These are phyloP conservation scores for Phortica magna DNA, from an alignment of 2,888 invertebrate species.

Conservation along the genomic window DNA sequence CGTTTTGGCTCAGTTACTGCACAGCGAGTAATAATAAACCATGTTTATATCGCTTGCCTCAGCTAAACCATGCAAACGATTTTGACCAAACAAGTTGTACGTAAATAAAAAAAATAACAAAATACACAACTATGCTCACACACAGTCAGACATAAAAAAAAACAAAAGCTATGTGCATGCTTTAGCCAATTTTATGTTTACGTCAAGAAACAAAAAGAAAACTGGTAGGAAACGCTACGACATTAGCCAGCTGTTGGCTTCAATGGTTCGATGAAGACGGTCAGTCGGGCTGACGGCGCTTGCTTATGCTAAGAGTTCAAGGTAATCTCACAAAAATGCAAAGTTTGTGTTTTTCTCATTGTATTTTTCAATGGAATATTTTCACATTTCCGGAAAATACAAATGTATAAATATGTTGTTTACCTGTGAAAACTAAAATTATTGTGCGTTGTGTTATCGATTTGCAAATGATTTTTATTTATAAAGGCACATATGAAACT, in stretches of 20 bases:
- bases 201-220: neutral
- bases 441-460: neutral
- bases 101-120: neutral
- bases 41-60: neutral
- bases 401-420: neutral
- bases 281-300: no score
- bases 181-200: neutral
- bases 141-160: neutral
- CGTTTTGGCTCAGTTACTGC: conserved; percentile 50
- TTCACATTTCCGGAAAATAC: neutral
- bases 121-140: neutral
- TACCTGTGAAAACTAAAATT: neutral
- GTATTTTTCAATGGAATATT: neutral
- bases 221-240: no score
- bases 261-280: no score
- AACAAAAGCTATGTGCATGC: neutral
- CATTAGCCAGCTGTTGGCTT: no score
- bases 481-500: neutral
- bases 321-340: neutral
- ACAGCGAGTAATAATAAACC: neutral
- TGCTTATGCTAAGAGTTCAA: neutral
- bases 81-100: neutral
- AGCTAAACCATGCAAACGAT: neutral
- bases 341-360: neutral
- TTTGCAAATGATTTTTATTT: neutral